Conservation (phyloP, 1,140 invertebrate species). For the Harlomillsia oculata region DNA sequence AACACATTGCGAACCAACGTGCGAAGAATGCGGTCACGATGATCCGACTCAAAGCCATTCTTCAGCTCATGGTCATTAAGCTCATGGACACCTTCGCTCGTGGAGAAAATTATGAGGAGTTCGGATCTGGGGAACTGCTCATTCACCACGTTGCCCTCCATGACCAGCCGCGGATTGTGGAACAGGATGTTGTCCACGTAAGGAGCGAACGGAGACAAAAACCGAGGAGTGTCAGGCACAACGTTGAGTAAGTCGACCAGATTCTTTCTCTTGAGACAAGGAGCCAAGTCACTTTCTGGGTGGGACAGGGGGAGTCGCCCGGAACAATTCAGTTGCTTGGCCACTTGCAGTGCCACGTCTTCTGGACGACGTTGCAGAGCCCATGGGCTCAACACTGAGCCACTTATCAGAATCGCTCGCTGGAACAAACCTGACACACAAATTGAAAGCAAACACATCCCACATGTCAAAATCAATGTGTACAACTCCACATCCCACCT, state of each 20-base stretch:
- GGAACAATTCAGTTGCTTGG: slow-evolving; percentile 18
- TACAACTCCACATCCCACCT: not conserved
- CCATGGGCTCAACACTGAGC: slow-evolving; percentile 81
- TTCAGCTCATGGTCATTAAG: slow-evolving; percentile 64
- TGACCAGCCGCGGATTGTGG: slow-evolving; percentile 50
- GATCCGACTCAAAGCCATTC: slow-evolving; percentile 65
- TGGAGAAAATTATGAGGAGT: slow-evolving; percentile 58
- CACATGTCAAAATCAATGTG: too few species aligned
- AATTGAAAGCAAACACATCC: slow-evolving; percentile 8
- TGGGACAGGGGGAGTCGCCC: slow-evolving; percentile 26
- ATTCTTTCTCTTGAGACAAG: slow-evolving; percentile 50
- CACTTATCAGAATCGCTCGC: slow-evolving; percentile 85
- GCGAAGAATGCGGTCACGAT: slow-evolving; percentile 58
- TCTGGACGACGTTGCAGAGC: slow-evolving; percentile 65
- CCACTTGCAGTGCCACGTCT: slow-evolving; percentile 63
- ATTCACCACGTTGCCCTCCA: slow-evolving; percentile 43
- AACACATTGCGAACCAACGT: slow-evolving; percentile 80
- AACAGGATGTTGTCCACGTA: slow-evolving; percentile 51
- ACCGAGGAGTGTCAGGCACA: slow-evolving; percentile 48
- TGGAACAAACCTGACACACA: slow-evolving; percentile 69
- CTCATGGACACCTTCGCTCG: slow-evolving; percentile 63
- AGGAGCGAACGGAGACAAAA: slow-evolving; percentile 52
- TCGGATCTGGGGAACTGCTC: slow-evolving; percentile 54
- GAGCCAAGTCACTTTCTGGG: slow-evolving; percentile 45
- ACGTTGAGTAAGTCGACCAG: slow-evolving; percentile 52